Evolutionary conservation across 2,888 invertebrate species (phyloP), one percentile per base, ranked within the genome.

Genomic region (Heteropelma amictum): DNA sequence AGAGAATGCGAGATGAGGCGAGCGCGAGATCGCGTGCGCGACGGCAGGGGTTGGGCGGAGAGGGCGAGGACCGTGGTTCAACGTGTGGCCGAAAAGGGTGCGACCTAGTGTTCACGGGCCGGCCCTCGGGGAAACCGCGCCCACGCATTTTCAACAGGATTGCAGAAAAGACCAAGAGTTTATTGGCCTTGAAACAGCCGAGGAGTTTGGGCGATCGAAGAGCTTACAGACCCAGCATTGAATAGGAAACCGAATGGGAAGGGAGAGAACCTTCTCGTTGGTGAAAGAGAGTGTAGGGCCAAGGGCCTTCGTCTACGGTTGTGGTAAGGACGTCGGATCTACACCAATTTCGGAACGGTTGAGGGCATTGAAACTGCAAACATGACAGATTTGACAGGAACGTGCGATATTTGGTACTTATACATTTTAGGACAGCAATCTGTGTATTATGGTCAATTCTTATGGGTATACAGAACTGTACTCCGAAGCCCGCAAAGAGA

Each of bases 61-160:
- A 71, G 77, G 78, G 78, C 72, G 77, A 78, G 78, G 72, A 72
- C 79, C 81, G 82, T 82, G 86, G 85, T 84, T 84, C 83, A 86
- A 80, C 84, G 84, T 83, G 84, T 84, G 84, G 82, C 83, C 85
- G 84, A 84, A 85, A 86, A 87, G 87, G 87, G 87, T 87, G 87
- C 87, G 86, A 87, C 87, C 87, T 86, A 85, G 73, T 82, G 84
- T 84, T 82, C 82, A 80, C 80, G 87, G 86, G 35, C 85, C 88
- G 86, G 88, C 88, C 88, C 88, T 88, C 88, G 87, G 87, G 87
- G 86, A 88, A 86, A 88, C 88, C 88, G 88, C 88, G 88, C 88
- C 88, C 88, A 89, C 88, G 88, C 88, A 89, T 88, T 88, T 87
- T 86, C 83, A 88, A 80, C 86, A 88, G 88, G 88, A 87, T 84